Base-by-base conservation (phyloP, 2,113 vertebrate species). In the Spermophilus dauricus region DNA sequence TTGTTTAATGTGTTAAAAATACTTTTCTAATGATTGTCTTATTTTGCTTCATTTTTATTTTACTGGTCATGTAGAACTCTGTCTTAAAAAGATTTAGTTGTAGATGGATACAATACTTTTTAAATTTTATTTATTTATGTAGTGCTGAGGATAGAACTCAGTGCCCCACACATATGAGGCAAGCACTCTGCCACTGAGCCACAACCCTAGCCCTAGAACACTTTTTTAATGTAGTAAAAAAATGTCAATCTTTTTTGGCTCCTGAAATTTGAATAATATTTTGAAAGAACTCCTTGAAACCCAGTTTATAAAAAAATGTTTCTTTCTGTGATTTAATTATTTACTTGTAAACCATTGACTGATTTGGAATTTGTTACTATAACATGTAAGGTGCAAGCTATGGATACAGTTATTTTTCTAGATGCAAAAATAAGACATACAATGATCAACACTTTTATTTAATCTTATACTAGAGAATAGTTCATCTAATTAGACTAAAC, bases 201-300 rank as follows among this genome's bases (percentile, higher is more conserved):
- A 45, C 45, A 45, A 45, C 8, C 45, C 45, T 8, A 45, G 45
- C 45, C 45, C 45, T 9, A 45, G 45, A 45, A 45, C 45, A 45
- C 45, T 45, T 73, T 78, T 67, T 78, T 58, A 53, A 73, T 65
- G 1, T 77, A 93, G 72, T 26, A 0, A 48, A 39, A 39, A 91
- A 8, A 93, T 28, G 22, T 45, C 12, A 56, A 5, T 48, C 8
- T 83, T 65, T 89, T 37, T 77, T 92, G 42, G 4, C 17, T 63
- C 73, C 32, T 91, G 22, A 6, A 75, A 42, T 84, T 91, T 65
- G 16, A 95, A 78, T 34, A 83, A 76, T 88, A 81, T 58, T 92
- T 90, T 95, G 18, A 83, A 95, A 95, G 18, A 61, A 89, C 42
- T 89, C 9, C 20, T 97, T 90, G 28, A 72, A 94, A 80, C 14